Evolutionary conservation across 2,888 invertebrate species (phyloP), one percentile per base, ranked within the genome.

Genomic region (Drosophila villosipedis): DNA sequence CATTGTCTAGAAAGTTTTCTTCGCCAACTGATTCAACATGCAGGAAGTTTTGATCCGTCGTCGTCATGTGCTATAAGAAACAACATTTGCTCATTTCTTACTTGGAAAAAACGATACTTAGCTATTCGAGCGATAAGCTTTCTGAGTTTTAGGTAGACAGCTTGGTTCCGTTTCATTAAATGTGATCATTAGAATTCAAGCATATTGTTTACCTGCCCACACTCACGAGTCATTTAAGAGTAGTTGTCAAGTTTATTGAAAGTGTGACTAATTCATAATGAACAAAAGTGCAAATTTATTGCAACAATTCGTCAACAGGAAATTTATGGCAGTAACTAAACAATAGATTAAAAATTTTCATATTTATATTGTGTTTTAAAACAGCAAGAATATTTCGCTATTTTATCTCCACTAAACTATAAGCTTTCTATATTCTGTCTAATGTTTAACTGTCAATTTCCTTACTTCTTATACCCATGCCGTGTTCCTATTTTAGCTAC

Each of bases 81-180:
- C 35, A 25, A 3, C 43, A 55, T 68, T 71, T 53, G 33, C 71
- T 71, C 57, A 62, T 55, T 54, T 0, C 7, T 4, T 57, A 35
- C 41, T 2, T 30, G 10, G 28, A n/a, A 47, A 64, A 30, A 12
- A 7, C 22, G 9, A 53, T 67, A 67, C 14, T 35, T n/a, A 14
- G 19, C 37, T 7, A 41, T 12, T 28, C 31, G 25, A 49, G 31
- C 55, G 84, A 84, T 84, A 84, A 87, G 76, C 41, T 49, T 41
- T 31, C 57, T 58, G 79, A 71, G 70, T 57, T 68, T 53, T 9
- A 30, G 41, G 50, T 35, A 87, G 84, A 87, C 87, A 43, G 73
- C 74, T 3, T 80, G 84, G 71, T 64, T 50, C 47, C 64, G 35
- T 19, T 69, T 31, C 35, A 63, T 28, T 22, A 31, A 25, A 66